Conservation (phyloP, 2,113 vertebrate species). For the Leucoraja erinaceus region DNA sequence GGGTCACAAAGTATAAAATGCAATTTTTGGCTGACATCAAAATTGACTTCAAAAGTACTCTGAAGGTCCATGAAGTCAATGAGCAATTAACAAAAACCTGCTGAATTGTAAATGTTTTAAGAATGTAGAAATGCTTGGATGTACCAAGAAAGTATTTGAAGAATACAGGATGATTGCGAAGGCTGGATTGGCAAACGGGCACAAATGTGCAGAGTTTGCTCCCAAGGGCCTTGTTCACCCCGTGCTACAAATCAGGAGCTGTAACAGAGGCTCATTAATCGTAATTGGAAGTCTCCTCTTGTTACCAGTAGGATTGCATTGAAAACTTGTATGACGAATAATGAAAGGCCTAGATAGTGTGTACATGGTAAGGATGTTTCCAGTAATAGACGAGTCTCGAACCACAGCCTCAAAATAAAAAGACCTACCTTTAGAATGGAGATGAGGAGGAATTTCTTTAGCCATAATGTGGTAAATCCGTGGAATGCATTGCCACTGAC, state of each 20-base stretch:
- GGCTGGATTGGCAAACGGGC: neutral
- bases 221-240: neutral
- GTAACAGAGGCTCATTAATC: neutral
- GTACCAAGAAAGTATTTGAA: neutral
- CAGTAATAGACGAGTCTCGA: no score
- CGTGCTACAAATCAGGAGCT: neutral
- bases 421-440: no score
- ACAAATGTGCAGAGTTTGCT: neutral
- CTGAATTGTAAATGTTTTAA: neutral
- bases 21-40: neutral
- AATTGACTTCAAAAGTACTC: neutral
- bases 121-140: neutral
- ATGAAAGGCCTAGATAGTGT: no score
- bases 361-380: no score
- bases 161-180: neutral
- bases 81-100: neutral
- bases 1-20: neutral
- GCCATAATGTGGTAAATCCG: no score
- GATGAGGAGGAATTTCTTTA: no score
- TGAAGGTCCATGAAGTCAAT: neutral
- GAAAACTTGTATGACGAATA: neutral
- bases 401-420: no score
- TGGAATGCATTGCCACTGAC: no score
- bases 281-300: neutral
- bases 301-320: neutral